Percentiles rank a stretch among this genome's conserved stretches.
These are phyloP conservation scores for Sinonovacula constricta DNA, from an alignment of 1,140 invertebrate genomes.

Conservation along the genomic window DNA sequence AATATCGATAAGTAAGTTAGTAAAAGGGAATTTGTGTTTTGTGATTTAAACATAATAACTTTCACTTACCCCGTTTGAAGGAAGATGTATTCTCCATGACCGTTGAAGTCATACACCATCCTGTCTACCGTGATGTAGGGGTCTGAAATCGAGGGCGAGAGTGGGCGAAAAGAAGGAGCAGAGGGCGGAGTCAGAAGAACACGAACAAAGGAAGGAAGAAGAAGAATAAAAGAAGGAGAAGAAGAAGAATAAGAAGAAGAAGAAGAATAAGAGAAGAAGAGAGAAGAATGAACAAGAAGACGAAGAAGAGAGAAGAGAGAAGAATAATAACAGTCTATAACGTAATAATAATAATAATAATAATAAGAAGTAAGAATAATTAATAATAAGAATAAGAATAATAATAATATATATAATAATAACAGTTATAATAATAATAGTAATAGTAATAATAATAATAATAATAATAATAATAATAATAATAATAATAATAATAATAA, in stretches of 20 bases:
- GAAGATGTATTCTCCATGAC: too few species aligned
- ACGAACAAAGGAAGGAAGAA: constrained; percentile 87
- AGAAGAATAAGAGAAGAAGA: constrained; percentile 59
- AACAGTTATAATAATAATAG: neutral
- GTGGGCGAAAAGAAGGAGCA: neutral
- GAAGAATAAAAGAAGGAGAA: constrained; percentile 91
- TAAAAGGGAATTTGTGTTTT: too few species aligned
- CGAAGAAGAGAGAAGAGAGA: neutral
- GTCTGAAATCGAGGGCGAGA: neutral
- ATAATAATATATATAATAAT: neutral
- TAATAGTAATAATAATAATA: too few species aligned
- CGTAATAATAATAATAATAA: neutral
- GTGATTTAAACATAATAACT: too few species aligned
- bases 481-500: too few species aligned
- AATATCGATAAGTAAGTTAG: too few species aligned
- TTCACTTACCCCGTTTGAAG: too few species aligned
- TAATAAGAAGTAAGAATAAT: neutral
- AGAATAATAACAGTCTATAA: neutral
- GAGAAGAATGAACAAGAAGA: neutral
- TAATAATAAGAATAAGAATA: neutral
- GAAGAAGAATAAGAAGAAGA: constrained; percentile 94
- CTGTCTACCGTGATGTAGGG: too few species aligned
- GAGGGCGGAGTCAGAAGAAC: neutral
- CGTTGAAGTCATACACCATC: too few species aligned
- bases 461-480: too few species aligned